Percentiles rank a stretch among this genome's conserved stretches.
Evolutionary conservation across 2,113 vertebrate species (phyloP).

Genomic region (Vidua macroura): DNA sequence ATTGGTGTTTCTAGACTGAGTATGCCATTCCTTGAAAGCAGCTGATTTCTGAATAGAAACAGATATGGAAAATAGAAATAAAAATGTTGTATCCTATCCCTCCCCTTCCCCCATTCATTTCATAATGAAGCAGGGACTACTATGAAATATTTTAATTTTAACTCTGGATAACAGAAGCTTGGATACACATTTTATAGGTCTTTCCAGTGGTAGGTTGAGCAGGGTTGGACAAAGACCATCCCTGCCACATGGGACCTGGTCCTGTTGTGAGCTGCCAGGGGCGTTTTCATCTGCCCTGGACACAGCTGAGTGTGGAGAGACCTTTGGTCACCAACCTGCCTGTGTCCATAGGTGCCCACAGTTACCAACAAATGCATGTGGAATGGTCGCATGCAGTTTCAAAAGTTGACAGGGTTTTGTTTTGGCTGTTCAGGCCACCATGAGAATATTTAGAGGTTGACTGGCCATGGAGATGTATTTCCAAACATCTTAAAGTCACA

Average conservation of each 20-base stretch:
- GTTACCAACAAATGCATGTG: neutral
- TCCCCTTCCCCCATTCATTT: neutral
- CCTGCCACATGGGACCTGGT: neutral
- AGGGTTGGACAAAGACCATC: neutral
- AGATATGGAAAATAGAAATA: neutral
- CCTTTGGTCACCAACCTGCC: neutral
- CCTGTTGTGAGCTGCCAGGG: accelerated
- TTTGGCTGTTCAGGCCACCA: neutral
- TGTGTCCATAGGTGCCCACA: neutral
- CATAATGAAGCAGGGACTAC: neutral
- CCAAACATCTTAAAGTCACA: neutral
- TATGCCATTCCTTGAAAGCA: neutral
- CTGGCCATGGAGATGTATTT: neutral
- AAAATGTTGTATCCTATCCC: neutral
- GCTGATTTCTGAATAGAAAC: neutral
- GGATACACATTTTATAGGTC: neutral
- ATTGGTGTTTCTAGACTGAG: neutral
- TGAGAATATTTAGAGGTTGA: neutral
- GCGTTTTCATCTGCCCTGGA: accelerated
- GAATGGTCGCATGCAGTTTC: neutral
- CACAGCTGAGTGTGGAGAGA: neutral
- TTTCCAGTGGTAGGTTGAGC: neutral
- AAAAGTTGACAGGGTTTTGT: accelerated
- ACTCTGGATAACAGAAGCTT: neutral
- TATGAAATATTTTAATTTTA: neutral